Base-by-base conservation (phyloP, 2,797 vertebrate genomes). In the Labeo calbasu region DNA sequence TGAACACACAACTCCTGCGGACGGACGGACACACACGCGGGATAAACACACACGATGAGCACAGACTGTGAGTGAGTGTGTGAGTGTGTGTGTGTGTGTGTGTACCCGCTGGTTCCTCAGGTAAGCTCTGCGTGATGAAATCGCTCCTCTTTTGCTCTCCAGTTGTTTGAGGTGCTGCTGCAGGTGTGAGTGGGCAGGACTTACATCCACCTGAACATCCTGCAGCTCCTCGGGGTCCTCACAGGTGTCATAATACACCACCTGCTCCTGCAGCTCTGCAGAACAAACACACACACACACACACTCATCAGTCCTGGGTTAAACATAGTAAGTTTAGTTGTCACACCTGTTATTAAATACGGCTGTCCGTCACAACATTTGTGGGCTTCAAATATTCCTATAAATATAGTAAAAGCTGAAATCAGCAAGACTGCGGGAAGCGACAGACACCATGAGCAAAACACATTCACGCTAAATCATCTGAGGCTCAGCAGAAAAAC, bases 241-340 rank as follows among this genome's bases (percentile, higher is more conserved):
- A 89, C 96, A 98, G 1, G 97, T 95, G 81, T 99, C 97, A 0
- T 98, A 98, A 90, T 99, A 99, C 87, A 98, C 94, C 88, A 99
- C 97, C 94, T 99, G 97, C 85, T 98, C 96, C 89, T 96, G 96
- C 93, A 97, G 94, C 82, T 99, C 97, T 99, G 90, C 85, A 93
- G 92, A 85, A 83, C 43, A 92, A 89, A 90, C 28, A 32, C 28
- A 32, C 28, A 32, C 28, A 85, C 0, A 61, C 14, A 63, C 40
- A 78, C 40, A 21, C 57, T 17, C 11, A 0, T 71, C 69, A 71
- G 43, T 25, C n/a, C 55, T 59, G 10, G 3, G 55, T 10, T 59
- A 59, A 59, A 59, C 23, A 59, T 59, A 10, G 28, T 32, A 2
- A 59, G 57, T 59, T 11, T 59, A 2, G n/a, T 59, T 50, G 14